A percentile compares a stretch with the other conserved stretches of the same genome.
Evolutionary conservation across 2,797 vertebrate genomes (phyloP).

Genomic region (Tamandua tetradactyla): DNA sequence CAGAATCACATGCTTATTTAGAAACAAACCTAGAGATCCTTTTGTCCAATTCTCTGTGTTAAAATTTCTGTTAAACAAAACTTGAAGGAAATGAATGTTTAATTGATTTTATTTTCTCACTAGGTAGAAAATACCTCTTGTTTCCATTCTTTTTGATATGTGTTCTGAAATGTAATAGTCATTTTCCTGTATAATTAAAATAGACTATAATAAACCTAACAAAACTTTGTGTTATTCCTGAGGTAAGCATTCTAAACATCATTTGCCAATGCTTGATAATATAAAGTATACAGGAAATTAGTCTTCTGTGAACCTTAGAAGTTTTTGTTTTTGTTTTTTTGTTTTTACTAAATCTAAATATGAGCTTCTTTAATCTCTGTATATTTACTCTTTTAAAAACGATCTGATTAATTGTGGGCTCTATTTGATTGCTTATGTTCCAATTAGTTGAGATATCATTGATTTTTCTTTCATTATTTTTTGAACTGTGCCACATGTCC

Average conservation of each 20-base stretch:
- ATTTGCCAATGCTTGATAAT: conserved; percentile 40
- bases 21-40: conserved; percentile 4
- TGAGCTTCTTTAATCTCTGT: neutral
- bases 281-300: neutral
- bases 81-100: conserved; percentile 30
- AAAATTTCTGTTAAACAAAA: conserved; percentile 22
- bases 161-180: neutral
- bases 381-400: conserved; percentile 50
- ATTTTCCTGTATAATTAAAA: conserved; percentile 41
- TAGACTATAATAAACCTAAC: conserved; percentile 16
- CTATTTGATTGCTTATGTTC: conserved; percentile 14
- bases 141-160: conserved; percentile 31
- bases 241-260: conserved; percentile 19
- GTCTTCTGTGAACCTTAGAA: neutral
- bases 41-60: neutral
- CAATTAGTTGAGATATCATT: conserved; percentile 2
- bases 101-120: conserved; percentile 58
- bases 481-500: conserved; percentile 48
- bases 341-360: neutral
- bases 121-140: conserved; percentile 28
- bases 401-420: neutral
- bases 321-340: neutral
- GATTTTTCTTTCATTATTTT: neutral
- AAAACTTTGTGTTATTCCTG: conserved; percentile 40
- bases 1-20: conserved; percentile 46